Base-by-base conservation (phyloP, 2,888 invertebrate species). In the Catocala fraxini region DNA sequence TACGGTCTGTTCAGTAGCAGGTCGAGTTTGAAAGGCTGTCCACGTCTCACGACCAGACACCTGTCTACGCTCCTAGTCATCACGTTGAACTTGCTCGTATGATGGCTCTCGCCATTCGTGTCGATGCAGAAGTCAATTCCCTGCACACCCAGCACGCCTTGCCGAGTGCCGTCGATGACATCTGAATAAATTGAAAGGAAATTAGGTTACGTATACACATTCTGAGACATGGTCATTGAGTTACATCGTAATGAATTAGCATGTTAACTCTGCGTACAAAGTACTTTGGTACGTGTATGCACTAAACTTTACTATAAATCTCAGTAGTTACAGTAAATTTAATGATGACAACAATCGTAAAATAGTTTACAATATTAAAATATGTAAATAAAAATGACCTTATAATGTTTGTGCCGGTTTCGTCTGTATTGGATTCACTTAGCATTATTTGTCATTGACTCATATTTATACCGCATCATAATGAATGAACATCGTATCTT, bases 1-100 rank as follows among this genome's bases (percentile, higher is more conserved):
- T 96, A 98, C 11, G 96, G 95, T 54, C 98, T 95, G 80, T 96
- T 97, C 63, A 98, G 95, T 11, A 95, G 95, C 58, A 98, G 92
- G 76, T 96, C 96, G 49, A 97, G 85, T 81, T 95, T 95, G 89
- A 99, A 98, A 33, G 96, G 93, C 87, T 98, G 97, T 6, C 98
- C 98, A 69, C 98, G 95, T 66, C 98, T 95, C 6, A 98, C 95
- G 0, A 99, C 97, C 51, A 98, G 94, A 69, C 96, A 95, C 51
- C 95, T 95, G 81, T 91, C 91, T 53, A 87, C 89, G n/a, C 81
- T 82, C 59, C 96, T 94, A 63, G 94, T 95, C 96, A 97, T 97
- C 76, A 97, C 88, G 79, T 97, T 96, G 87, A 96, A 98, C 82
- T 96, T 96, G 79, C 95, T 95, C 0, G 98, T 98, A 83, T 96